Evolutionary conservation across 2,113 vertebrate genomes (phyloP).

Genomic region (Thymallus thymallus): DNA sequence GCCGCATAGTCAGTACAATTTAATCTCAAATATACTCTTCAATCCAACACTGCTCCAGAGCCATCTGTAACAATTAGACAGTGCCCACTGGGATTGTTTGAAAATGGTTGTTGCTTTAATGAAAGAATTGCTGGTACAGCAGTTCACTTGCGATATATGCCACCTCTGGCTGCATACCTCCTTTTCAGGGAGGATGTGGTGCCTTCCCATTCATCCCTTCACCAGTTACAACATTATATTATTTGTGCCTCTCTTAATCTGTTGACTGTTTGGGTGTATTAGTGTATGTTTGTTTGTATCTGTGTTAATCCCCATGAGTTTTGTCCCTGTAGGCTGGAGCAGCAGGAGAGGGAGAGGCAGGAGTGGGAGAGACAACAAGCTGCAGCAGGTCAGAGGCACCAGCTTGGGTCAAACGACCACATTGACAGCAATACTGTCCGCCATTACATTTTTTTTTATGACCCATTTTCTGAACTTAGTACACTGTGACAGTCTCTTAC

Average conservation of each 20-base stretch:
- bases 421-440: too few relatives aligned
- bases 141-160: background rate
- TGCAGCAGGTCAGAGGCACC: slow-evolving; percentile 68
- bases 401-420: background rate
- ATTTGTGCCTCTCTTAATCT: background rate
- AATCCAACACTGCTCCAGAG: slow-evolving; percentile 7
- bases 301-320: background rate
- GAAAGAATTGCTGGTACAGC: background rate
- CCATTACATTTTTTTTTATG: background rate
- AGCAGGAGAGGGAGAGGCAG: slow-evolving; percentile 66
- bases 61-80: slow-evolving; percentile 13
- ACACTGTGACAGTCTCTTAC: background rate
- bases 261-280: background rate
- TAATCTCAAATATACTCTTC: slow-evolving; percentile 2
- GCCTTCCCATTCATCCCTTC: background rate
- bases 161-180: background rate
- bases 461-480: too few relatives aligned
- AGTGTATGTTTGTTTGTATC: background rate
- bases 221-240: background rate
- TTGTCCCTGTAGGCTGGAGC: slow-evolving; percentile 63
- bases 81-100: background rate
- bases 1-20: background rate
- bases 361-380: slow-evolving; percentile 69
- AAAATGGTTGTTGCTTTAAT: background rate
- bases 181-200: background rate